These are phyloP conservation scores for Protobothrops mucrosquamatus DNA, from an alignment of 2,113 vertebrate species.

Conservation along the genomic window DNA sequence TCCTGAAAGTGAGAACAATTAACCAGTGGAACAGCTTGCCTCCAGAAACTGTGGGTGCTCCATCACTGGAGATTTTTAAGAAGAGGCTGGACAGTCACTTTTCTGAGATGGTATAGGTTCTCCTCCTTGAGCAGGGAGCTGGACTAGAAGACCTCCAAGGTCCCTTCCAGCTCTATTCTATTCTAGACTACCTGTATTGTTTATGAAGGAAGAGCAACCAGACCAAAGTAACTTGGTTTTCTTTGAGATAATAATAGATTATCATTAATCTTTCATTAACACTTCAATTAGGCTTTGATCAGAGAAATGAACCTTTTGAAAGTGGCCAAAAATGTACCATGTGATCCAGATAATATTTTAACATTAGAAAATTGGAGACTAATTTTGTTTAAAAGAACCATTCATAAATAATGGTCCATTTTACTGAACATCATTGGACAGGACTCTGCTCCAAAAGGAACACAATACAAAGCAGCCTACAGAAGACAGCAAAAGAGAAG, in stretches of 20 bases:
- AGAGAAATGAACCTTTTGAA: not conserved
- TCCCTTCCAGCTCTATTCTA: too few relatives aligned
- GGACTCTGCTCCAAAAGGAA: not conserved
- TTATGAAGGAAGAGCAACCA: constrained; percentile 36
- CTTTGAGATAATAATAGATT: constrained; percentile 12
- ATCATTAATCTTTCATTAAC: constrained; percentile 34
- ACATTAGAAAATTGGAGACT: not conserved
- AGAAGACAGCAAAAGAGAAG: not conserved
- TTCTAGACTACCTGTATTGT: constrained; percentile 10
- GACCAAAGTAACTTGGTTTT: constrained; percentile 32
- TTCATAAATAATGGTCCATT: not conserved
- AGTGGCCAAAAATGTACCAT: not conserved
- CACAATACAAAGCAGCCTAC: not conserved
- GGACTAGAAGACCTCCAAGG: too few relatives aligned
- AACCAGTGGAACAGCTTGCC: too few relatives aligned
- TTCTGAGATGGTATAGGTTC: too few relatives aligned
- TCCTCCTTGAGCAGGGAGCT: too few relatives aligned
- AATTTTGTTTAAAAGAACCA: not conserved
- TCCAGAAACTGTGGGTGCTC: too few relatives aligned
- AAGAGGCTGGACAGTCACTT: too few relatives aligned
- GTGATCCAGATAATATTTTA: not conserved
- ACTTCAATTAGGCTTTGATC: constrained; percentile 28
- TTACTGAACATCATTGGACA: not conserved
- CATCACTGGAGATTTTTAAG: too few relatives aligned
- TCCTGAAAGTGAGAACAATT: too few relatives aligned